phyloP scores from a whole-genome alignment of 1,140 invertebrate species.

The Subanguina moxae region DNA sequence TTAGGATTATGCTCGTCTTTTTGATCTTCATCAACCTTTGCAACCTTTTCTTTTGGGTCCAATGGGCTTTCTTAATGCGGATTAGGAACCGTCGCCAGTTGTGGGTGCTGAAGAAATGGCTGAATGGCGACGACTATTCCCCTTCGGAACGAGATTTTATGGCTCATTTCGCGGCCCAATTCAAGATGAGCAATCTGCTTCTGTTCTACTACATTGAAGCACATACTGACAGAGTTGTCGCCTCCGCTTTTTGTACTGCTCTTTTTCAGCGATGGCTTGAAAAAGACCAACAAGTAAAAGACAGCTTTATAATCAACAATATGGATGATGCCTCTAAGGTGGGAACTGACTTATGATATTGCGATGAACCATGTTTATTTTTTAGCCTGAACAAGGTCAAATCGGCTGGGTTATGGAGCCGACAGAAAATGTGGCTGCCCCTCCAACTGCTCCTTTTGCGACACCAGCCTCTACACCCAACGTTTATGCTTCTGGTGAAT shows the following conservation, averaged over 20 bases:
- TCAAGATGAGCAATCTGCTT: slow-evolving; percentile 29
- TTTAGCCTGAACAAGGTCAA: neutral
- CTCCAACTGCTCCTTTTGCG: neutral
- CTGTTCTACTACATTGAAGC: slow-evolving; percentile 37
- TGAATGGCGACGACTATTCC: slow-evolving; percentile 16
- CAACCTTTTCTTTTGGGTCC: slow-evolving; percentile 31
- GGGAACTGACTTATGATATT: neutral
- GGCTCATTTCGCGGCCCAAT: slow-evolving; percentile 20
- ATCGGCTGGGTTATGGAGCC: slow-evolving; percentile 4
- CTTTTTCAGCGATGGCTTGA: slow-evolving; percentile 26
- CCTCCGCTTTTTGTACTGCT: slow-evolving; percentile 23
- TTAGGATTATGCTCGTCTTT: slow-evolving; percentile 33
- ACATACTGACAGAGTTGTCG: slow-evolving; percentile 33
- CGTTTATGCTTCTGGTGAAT: neutral
- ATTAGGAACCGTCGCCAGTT: neutral
- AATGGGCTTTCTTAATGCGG: slow-evolving; percentile 27
- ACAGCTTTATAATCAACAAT: neutral
- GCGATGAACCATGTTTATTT: neutral
- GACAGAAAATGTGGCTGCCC: neutral
- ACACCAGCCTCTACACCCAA: neutral
- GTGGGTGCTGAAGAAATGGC: slow-evolving; percentile 29
- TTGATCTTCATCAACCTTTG: slow-evolving; percentile 20
- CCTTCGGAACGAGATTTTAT: slow-evolving; percentile 15
- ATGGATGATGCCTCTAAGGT: slow-evolving; percentile 1
- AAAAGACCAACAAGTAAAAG: slow-evolving; percentile 1